Evolutionary conservation across 64 coral and sea anemone genomes (phyloP), one percentile per base, ranked within the genome.

Genomic region (Montipora foliosa): DNA sequence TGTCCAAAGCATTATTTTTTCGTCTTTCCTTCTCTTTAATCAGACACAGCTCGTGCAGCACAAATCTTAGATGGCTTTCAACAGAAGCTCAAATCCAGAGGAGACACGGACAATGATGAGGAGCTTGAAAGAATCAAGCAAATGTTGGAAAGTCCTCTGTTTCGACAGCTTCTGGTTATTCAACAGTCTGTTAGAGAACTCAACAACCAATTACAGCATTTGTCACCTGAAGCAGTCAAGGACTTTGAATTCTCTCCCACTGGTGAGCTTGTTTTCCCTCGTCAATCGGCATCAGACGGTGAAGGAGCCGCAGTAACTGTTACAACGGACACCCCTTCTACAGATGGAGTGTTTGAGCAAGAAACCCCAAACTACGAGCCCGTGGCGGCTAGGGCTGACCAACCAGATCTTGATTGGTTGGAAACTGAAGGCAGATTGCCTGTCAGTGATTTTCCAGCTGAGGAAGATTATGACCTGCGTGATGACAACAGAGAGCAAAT

Each of bases 111-210:
- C 48, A 93, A 88, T 68, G 89, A 90, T 83, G 95, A 99, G 67
- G 98, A 99, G 68, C 89, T 99, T 4, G 95, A 96, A 62, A 45
- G 67, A 19, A 94, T 99, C 83, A 94, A 94, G 57, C 88, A 87
- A 47, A 96, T 99, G 95, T 45, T 99, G 45, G 90, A 99, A 70
- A 99, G 98, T 83, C 98, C 98, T 22, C 92, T 99, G 8, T 95
- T 99, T 16, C 61, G 83, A 49, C 98, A 99, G 61, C 86, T 99
- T 3, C 80, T 99, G 14, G 75, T 87, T n/a, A 96, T 99, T 12
- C 98, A 99, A 51, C 89, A 94, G 57, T 99, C 98, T 55, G 79
- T 91, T 0, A 93, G 89, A 64, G 88, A 96, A 68, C 95, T 99
- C 0, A 95, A 99, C 69, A 87, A 81, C 57, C 88, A 96, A 44